These are phyloP conservation scores for Cryptoprocta ferox DNA, from an alignment of 2,797 vertebrate species.

Conservation along the genomic window DNA sequence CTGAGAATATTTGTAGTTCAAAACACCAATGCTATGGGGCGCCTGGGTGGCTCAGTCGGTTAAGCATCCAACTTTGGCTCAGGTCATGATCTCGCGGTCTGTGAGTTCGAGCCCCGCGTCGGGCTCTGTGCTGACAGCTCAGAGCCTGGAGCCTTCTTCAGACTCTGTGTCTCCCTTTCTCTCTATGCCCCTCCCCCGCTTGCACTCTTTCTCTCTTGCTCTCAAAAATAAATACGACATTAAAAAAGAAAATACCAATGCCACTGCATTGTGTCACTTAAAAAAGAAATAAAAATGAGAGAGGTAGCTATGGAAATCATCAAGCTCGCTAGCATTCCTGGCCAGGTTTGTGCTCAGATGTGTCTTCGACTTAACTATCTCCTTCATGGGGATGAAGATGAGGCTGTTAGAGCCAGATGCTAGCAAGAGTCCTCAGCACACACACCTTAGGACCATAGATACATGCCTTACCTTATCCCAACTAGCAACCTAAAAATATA, in stretches of 20 bases:
- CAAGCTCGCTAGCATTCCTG: not conserved
- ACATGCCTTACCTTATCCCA: not conserved
- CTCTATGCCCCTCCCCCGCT: too few species aligned
- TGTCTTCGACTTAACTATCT: not conserved
- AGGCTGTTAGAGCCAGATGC: not conserved
- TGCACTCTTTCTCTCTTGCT: too few species aligned
- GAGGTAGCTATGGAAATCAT: not conserved
- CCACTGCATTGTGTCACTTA: not conserved
- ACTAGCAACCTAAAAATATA: not conserved
- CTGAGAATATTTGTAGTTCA: conserved; percentile 55
- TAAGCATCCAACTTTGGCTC: too few species aligned
- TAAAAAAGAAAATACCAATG: not conserved
- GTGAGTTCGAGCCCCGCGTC: too few species aligned
- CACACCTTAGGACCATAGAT: not conserved
- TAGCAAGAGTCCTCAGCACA: not conserved
- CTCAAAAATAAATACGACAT: too few species aligned
- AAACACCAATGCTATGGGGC: not conserved
- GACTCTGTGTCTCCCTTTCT: too few species aligned
- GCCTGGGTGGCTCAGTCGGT: too few species aligned
- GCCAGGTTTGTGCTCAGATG: not conserved
- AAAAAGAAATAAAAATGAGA: not conserved
- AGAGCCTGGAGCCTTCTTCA: too few species aligned
- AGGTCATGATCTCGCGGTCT: too few species aligned
- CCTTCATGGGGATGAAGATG: not conserved
- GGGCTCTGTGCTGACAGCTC: too few species aligned